Base-by-base conservation (phyloP, 2,113 vertebrate genomes). In the Cephalophus harveyi region DNA sequence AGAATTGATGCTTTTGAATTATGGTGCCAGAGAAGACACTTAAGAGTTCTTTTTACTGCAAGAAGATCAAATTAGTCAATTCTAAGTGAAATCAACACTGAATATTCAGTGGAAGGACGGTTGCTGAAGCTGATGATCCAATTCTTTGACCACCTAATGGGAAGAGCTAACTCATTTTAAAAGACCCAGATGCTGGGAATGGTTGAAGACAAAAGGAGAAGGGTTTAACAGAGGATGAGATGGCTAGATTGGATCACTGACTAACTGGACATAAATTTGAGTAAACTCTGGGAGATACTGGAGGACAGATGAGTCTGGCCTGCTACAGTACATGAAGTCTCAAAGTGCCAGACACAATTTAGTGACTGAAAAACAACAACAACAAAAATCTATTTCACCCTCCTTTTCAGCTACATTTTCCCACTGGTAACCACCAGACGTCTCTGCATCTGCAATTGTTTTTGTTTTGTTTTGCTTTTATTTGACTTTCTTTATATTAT, bases 11-110 rank as follows among this genome's bases (percentile, higher is more conserved):
- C 2, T 71, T 71, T 71, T 40, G 67, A 36, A 71, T 71, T 71
- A 71, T 0, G 0, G n/a, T 71, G 19, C n/a, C 19, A 71, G 19
- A 40, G 67, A 40, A 71, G 9, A 21, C n/a, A 36, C 2, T 23
- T 36, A 12, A 36, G n/a, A 40, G n/a, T 40, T 71, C 2, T 5
- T 71, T 71, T 23, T 40, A 40, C 19, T 71, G 67, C n/a, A 71
- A 71, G n/a, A 71, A 5, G 9, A 71, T 71, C 67, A 36, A 12
- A 71, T 40, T n/a, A 23, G 9, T 40, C n/a, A 71, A 71, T 71
- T 71, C 17, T 71, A 71, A 40, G 67, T 36, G 67, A 71, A 71
- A 71, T 40, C 5, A 40, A 40, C 67, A 71, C n/a, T 40, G 9
- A 71, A 71, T 71, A 71, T 36, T 71, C 17, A 71, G 10, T 40